A percentile compares a stretch with the other conserved stretches of the same genome.
These are phyloP conservation scores for Amblyteles armatorius DNA, from an alignment of 2,888 invertebrate genomes.

Conservation along the genomic window DNA sequence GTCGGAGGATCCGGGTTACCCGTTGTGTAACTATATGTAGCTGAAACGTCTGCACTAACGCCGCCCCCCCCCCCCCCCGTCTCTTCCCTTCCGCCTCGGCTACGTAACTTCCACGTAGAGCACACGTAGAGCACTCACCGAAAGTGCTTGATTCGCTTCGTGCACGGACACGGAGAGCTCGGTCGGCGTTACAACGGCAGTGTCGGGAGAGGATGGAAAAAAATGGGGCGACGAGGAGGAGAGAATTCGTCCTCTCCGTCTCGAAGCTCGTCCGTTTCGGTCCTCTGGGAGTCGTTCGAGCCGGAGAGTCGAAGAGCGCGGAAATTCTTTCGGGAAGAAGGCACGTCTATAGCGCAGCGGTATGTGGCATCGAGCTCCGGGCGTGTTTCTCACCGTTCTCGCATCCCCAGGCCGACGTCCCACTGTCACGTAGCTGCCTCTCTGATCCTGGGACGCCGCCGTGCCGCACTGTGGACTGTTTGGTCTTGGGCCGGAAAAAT, in stretches of 20 bases:
- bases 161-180: constrained; percentile 13
- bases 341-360: constrained; percentile 18
- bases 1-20: constrained; percentile 56
- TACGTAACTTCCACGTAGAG: constrained; percentile 33
- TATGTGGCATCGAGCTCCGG: neutral
- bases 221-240: neutral
- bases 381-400: constrained; percentile 45
- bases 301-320: constrained; percentile 43
- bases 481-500: constrained; percentile 50
- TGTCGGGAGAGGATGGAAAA: constrained; percentile 11
- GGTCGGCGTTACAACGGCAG: constrained; percentile 38
- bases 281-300: constrained; percentile 47
- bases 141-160: constrained; percentile 30
- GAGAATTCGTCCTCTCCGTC: constrained; percentile 40
- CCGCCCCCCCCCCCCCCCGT: constrained; percentile 10
- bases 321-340: constrained; percentile 33
- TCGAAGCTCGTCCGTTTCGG: constrained; percentile 57
- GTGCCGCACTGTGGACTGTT: neutral
- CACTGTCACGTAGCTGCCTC: constrained; percentile 59
- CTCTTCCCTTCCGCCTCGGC: constrained; percentile 8
- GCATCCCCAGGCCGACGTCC: constrained; percentile 41
- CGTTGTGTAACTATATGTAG: constrained; percentile 33
- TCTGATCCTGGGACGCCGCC: constrained; percentile 18
- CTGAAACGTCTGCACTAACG: constrained; percentile 22
- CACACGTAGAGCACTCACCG: constrained; percentile 27